Evolutionary conservation across 1,140 invertebrate genomes (phyloP).

Genomic region (Sipha flava): DNA sequence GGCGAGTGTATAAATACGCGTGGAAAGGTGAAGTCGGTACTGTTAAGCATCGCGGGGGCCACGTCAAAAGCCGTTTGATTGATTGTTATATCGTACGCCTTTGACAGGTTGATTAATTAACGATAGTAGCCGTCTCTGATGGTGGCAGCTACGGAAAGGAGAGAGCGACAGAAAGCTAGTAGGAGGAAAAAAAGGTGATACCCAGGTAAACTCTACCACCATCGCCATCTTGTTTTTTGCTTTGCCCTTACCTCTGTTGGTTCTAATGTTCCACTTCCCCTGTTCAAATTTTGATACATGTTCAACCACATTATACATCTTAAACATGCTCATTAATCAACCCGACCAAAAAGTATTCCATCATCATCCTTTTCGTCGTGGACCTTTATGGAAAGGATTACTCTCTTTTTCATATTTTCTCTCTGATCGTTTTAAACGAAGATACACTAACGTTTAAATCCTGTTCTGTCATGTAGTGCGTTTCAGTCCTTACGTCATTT

Average conservation of each 20-base stretch:
- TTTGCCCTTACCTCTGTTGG: neutral
- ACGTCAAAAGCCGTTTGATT: conserved; percentile 16
- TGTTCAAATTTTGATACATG: conserved; percentile 15
- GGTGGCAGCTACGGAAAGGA: neutral
- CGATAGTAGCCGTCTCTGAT: neutral
- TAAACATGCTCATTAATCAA: conserved; percentile 18
- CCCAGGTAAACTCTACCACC: neutral
- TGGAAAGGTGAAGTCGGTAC: neutral
- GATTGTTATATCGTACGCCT: conserved; percentile 18
- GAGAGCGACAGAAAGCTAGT: neutral
- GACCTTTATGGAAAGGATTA: neutral
- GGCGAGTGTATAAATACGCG: neutral
- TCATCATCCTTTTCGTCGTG: neutral
- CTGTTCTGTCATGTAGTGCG: no score
- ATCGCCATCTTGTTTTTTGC: conserved; percentile 6
- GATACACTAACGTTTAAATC: neutral
- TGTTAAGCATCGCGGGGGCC: neutral
- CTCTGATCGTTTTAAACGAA: neutral
- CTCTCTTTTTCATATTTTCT: no score
- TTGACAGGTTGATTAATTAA: conserved; percentile 31
- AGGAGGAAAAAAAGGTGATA: neutral
- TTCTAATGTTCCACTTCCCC: neutral
- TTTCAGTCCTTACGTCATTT: no score
- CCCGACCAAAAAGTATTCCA: neutral
- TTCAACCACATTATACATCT: conserved; percentile 17